Base-by-base conservation (phyloP, 2,113 vertebrate species). In the Parus major region DNA sequence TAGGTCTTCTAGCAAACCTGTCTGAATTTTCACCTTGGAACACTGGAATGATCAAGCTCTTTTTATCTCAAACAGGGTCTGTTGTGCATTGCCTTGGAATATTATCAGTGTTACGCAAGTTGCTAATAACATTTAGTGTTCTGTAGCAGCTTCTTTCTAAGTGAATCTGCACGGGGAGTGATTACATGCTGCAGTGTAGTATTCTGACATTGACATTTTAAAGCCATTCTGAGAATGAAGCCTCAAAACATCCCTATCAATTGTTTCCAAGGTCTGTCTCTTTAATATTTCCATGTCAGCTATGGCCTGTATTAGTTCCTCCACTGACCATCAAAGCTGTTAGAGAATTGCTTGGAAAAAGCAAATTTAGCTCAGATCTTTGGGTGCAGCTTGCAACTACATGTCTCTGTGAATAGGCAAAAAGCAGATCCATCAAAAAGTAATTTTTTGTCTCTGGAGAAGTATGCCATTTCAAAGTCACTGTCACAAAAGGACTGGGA, bases 1-100 rank as follows among this genome's bases (percentile, higher is more conserved):
- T 52, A 78, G 28, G 24, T 77, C 76, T 94, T 85, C 33, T 53
- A 73, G 68, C 31, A 93, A 64, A 88, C 75, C 24, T 4, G 36
- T 35, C 57, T 90, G 59, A 50, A 60, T 75, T 93, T 90, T 90
- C 73, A 44, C 71, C 65, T 79, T 66, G 53, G 17, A 86, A 82
- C 52, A 12, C 35, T 64, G 47, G 36, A 86, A 94, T 0, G 68
- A 92, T 75, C 81, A 78, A 81, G 36, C 2, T 1, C 44, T 47
- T 90, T 82, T 93, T 90, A 95, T 96, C 94, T 93, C n/a, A 52
- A 49, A n/a, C 15, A 78, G 28, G 2, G 90, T 61, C 82, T 95
- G 80, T 28, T 75, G 44, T 82, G 75, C 79, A 59, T 44, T 52
- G 79, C 79, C 92, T 71, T 68, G 44, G 47, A 96, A 64, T 53